Evolutionary conservation across 2,888 invertebrate species (phyloP), one percentile per base, ranked within the genome.

Genomic region (Synanthedon myopaeformis): DNA sequence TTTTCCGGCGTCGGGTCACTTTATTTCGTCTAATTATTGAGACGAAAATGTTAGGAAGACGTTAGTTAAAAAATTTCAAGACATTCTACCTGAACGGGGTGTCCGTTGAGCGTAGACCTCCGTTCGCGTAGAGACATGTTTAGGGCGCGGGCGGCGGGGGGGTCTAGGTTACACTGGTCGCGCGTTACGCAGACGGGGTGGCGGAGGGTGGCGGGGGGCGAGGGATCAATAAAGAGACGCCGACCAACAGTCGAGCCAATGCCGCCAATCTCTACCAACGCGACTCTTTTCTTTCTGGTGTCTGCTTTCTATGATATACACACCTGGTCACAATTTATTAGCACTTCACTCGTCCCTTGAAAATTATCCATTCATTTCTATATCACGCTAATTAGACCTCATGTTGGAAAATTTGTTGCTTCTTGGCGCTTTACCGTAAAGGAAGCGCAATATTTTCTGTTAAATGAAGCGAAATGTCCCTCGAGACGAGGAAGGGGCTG

Each of bases 61-160:
- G 56, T 45, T 23, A 58, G 54, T 58, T 65, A 67, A 68, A 72
- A 70, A 70, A 64, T 66, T 61, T 61, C 61, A 63, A 58, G 59
- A 58, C 52, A 57, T 58, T 55, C 58, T 57, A 62, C 61, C 62
- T 61, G 63, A 41, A 41, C 54, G 58, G 57, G 59, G 59, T 52
- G 54, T 41, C 72, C 65, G 62, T 23, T 41, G 5, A 59, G 49
- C 54, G 45, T 35, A 51, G 53, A 58, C 59, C 58, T 54, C 60
- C 63, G 58, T 49, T 35, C 10, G 42, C 52, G 58, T 57, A 57
- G 57, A 51, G 53, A 13, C 49, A 42, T 52, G 51, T 53, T 54
- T 42, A 55, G n/a, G 45, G 42, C 28, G 14, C 17, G 59, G 57
- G 55, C 55, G 56, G 57, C 51, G 61, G 53, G 62, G 70, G 54